Conservation (phyloP, 2,888 invertebrate genomes). For the Xestia sexstrigata region DNA sequence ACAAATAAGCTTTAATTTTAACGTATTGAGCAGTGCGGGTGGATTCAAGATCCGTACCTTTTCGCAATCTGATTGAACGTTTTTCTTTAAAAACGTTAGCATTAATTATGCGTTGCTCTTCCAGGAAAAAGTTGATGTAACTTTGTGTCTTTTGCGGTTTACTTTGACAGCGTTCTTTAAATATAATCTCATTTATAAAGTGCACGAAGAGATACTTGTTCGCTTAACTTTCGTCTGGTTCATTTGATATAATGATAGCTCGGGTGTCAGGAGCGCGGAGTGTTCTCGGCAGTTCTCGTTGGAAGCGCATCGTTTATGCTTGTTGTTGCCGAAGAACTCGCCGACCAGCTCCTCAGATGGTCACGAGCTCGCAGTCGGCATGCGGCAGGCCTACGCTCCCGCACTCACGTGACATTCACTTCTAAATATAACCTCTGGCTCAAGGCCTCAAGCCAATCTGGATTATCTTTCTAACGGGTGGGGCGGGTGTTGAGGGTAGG, state of each 20-base stretch:
- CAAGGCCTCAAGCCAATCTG: neutral
- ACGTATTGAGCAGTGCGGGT: neutral
- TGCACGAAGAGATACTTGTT: neutral
- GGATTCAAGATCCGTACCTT: neutral
- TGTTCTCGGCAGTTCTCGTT: neutral
- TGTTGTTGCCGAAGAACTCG: neutral
- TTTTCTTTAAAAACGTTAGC: neutral
- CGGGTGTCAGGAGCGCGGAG: neutral
- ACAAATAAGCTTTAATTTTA: neutral
- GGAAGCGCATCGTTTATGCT: neutral
- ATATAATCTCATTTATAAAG: neutral
- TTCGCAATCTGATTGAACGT: neutral
- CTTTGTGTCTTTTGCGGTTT: neutral
- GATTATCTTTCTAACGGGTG: neutral
- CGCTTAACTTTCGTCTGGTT: neutral
- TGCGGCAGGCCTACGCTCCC: neutral
- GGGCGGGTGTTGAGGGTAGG: neutral
- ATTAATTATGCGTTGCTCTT: neutral
- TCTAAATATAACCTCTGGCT: constrained; percentile 4
- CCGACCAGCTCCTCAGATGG: neutral
- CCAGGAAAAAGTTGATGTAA: neutral
- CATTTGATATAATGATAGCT: neutral
- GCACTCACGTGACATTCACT: neutral
- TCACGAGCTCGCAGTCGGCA: neutral
- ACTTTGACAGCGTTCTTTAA: neutral